Base-by-base conservation (phyloP, 2,797 vertebrate genomes). In the Sebastes diaconus region DNA sequence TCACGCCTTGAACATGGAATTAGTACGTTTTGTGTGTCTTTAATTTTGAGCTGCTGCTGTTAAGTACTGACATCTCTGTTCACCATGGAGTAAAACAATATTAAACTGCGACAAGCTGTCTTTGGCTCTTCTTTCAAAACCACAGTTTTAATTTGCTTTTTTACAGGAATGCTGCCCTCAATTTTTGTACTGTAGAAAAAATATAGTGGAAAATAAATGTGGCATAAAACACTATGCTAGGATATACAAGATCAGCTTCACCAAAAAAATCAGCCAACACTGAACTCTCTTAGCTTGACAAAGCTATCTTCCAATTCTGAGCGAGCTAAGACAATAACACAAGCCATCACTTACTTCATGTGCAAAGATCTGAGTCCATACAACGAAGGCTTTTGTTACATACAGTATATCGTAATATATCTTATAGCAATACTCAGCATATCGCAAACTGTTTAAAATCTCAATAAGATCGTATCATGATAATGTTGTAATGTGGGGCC, bases 1-100 rank as follows among this genome's bases (percentile, higher is more conserved):
- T 60, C 60, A 39, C 65, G 42, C 24, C 58, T 77, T 63, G 11
- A 83, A 79, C 18, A 72, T 75, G 34, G 39, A 77, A 25, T 36
- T 67, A 68, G 29, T 69, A 42, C 20, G 3, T 86, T 57, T 20
- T 80, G 66, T 83, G 77, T 79, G 60, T 80, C 63, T 69, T 81
- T 52, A 22, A 42, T 72, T 73, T 80, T 69, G 27, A 87, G 29
- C 55, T 79, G 66, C 65, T 84, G 79, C 72, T 80, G 75, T 81
- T 59, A 39, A 79, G 76, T 68, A 61, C 34, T 61, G 61, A 87
- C 60, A 29, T 74, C 73, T 86, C 73, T 80, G 68, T 67, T 77
- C 22, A 72, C 8, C 16, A 58, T 61, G 24, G 16, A 87, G 72
- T 88, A 85, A 92, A 88, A 81, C 30, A 69, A 80, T 10, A 73